Base-by-base conservation (phyloP, 2,888 invertebrate genomes). In the Stenoptilia bipunctidactyla region DNA sequence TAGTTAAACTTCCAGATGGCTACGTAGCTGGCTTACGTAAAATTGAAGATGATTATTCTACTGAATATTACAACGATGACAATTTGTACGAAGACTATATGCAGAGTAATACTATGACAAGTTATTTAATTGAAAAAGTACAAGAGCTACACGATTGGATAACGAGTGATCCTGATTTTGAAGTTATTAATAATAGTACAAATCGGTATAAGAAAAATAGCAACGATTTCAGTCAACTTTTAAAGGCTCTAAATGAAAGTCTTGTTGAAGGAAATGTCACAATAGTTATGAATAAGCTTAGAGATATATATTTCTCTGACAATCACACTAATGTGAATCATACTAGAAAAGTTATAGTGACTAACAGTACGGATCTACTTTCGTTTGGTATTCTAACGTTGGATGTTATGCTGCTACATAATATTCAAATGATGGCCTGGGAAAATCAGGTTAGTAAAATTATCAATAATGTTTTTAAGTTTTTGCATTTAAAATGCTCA, bases 371-470 rank as follows among this genome's bases (percentile, higher is more conserved):
- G 0, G 85, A 82, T 53, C 53, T 86, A 37, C 50, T 87, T 0
- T 86, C 87, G 0, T 86, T 88, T 43, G 87, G 86, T 0, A 83
- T 88, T 30, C 48, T 88, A 47, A 85, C 87, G 0, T 49, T 88
- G 38, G 88, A 87, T 52, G 75, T 88, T 0, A 84, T 88, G 69
- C 49, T 88, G 39, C 48, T 88, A 1, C 85, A 86, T 55, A 86
- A 86, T 53, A 85, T 87, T 30, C 86, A 86, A 50, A 52, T 85
- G 14, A 84, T 86, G 73, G 86, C 86, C 0, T 85, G 86, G 83
- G 85, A 85, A 49, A 86, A 73, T 52, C 85, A 86, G 70, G 79
- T 79, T 36, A 37, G 53, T 8, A 41, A 20, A 30, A 27, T 15
- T 39, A 15, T 6, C 34, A 3, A 20, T 20, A 20, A 20, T 20